Percentiles rank a stretch among this genome's conserved stretches.
Evolutionary conservation across 2,797 vertebrate genomes (phyloP).

Genomic region (Oceanodroma leucorhoa): DNA sequence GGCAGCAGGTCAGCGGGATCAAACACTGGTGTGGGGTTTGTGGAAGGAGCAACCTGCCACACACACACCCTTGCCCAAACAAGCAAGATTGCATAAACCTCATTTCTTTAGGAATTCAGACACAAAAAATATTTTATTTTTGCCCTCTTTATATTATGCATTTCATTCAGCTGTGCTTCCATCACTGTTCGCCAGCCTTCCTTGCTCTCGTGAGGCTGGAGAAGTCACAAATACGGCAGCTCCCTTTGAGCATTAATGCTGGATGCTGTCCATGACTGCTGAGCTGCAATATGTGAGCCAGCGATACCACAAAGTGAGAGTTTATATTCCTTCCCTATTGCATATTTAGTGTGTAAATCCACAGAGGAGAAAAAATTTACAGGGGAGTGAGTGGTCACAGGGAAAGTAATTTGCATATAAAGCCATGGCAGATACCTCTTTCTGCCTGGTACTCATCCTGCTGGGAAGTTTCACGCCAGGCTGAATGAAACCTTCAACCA

Average conservation of each 20-base stretch:
- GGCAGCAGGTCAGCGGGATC: neutral
- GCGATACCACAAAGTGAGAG: conserved; percentile 2
- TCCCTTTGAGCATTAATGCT: neutral
- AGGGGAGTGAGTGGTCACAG: neutral
- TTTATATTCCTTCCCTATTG: conserved; percentile 16
- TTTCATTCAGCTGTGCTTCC: neutral
- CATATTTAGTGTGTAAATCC: conserved; percentile 35
- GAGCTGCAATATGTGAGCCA: conserved; percentile 31
- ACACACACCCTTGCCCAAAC: neutral
- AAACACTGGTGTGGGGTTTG: neutral
- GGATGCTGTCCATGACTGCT: conserved; percentile 29
- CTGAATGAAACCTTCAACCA: neutral
- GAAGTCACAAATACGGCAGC: conserved; percentile 32
- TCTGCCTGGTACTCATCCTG: neutral
- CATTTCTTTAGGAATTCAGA: neutral
- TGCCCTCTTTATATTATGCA: neutral
- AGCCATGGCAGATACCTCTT: neutral
- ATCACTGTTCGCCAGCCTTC: neutral
- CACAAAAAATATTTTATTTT: neutral
- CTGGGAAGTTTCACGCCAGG: neutral
- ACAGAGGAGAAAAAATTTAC: conserved; percentile 32
- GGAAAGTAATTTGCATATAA: conserved; percentile 38
- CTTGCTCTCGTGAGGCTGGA: neutral
- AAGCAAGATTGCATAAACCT: neutral
- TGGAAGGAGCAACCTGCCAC: neutral